Evolutionary conservation across 2,113 vertebrate species (phyloP), one percentile per base, ranked within the genome.

Genomic region (Paedocypris sp.): DNA sequence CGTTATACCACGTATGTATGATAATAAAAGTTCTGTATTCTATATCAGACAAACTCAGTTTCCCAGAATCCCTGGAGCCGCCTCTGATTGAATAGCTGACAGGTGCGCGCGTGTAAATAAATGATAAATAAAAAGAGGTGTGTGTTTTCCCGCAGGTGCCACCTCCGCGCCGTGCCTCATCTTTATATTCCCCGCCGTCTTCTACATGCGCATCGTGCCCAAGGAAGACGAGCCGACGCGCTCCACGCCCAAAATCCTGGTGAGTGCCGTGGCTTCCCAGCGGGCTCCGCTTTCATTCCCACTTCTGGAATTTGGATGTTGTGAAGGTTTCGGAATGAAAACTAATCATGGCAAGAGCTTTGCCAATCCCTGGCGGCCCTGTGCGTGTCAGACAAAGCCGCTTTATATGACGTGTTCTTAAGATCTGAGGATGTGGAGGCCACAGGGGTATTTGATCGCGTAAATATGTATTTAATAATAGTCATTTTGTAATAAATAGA

Each of bases 111-210:
- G 43, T 48, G 32, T 13, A 33, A 10, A n/a, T 45, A 12, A 46
- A 19, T n/a, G n/a, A 16, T 50, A 50, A 19, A 5, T 31, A 16
- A 12, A 9, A n/a, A 32, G 10, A 4, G 65, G 43, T 52, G 49
- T 13, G 13, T 45, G 6, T 60, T 13, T 28, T 66, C 53, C 19
- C 60, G 22, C 75, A 99, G 95, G 95, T 79, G 94, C 95, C 67
- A 99, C 95, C 0, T 99, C 94, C 0, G 94, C 95, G 53, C 95
- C 95, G 0, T 99, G 93, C 74, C 91, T 99, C 82, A 99, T 99
- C 79, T 99, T 99, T 81, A 99, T 99, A 79, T 99, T 99, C 71
- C 95, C 95, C 0, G 95, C 94, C 32, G 81, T 94, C 67, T 99
- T 99, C 83, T 99, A 99, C 80, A 92, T 99, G 47, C 91, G 94